A percentile compares a stretch with the other conserved stretches of the same genome.
phyloP scores from a whole-genome alignment of 2,888 invertebrate species.

The Chymomyza caudatula region DNA sequence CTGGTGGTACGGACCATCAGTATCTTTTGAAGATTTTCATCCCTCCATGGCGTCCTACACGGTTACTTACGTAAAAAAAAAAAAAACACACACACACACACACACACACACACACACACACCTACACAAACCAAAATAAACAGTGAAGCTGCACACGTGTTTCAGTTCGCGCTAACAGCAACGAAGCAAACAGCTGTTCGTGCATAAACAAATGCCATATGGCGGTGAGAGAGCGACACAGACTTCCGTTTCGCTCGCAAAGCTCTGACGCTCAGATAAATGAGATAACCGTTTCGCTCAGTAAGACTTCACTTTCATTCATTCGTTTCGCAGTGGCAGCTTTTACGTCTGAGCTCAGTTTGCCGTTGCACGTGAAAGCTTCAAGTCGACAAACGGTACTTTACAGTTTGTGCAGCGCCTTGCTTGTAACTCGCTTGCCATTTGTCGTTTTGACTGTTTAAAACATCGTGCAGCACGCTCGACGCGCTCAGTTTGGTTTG shows the following conservation, averaged over 20 bases:
- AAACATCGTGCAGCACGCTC: conserved; percentile 32
- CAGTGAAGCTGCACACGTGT: background rate
- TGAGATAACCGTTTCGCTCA: conserved; percentile 61
- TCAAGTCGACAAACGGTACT: conserved; percentile 10
- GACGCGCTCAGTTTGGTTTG: conserved; percentile 52
- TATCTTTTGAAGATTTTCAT: too few species aligned
- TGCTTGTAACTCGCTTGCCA: conserved; percentile 18
- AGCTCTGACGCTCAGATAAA: conserved; percentile 21
- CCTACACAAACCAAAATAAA: background rate
- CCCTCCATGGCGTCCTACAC: too few species aligned
- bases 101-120: background rate
- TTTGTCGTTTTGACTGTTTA: too few species aligned
- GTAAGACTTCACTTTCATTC: conserved; percentile 59
- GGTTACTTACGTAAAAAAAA: too few species aligned
- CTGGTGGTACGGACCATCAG: too few species aligned
- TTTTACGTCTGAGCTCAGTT: conserved; percentile 37
- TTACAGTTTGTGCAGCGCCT: background rate
- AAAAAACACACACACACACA: too few species aligned
- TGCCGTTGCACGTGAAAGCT: conserved; percentile 55
- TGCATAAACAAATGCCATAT: conserved; percentile 64
- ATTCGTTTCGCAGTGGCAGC: background rate
- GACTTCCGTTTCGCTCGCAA: background rate
- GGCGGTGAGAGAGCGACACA: conserved; percentile 16
- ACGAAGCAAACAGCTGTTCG: conserved; percentile 49
- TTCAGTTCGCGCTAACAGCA: background rate